These are phyloP conservation scores for Cremastobaeus sp. DNA, from an alignment of 2,888 invertebrate genomes.

Conservation along the genomic window DNA sequence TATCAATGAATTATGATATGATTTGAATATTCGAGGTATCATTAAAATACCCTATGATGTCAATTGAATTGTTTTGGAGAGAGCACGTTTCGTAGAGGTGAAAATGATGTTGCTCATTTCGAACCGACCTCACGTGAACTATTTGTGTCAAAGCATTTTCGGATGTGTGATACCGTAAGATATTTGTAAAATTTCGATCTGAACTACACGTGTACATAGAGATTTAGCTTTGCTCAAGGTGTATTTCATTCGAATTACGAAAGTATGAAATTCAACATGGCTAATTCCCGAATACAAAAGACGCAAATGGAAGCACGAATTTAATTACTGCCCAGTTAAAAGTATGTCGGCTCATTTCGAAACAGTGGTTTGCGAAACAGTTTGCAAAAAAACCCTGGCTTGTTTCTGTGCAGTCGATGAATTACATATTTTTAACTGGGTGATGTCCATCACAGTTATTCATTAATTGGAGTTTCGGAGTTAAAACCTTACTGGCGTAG, in stretches of 20 bases:
- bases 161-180: conserved; percentile 35
- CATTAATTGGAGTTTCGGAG: too few relatives aligned
- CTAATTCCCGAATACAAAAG: conserved; percentile 28
- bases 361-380: too few relatives aligned
- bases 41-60: too few relatives aligned
- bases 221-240: conserved; percentile 55
- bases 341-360: too few relatives aligned
- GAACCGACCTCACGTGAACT: not conserved
- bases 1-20: too few relatives aligned
- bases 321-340: conserved; percentile 15
- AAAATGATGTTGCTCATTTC: conserved; percentile 6
- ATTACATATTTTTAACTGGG: too few relatives aligned
- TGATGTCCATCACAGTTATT: too few relatives aligned
- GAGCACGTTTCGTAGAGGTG: not conserved
- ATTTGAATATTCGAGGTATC: too few relatives aligned
- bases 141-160: conserved; percentile 16
- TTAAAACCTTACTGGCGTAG: too few relatives aligned
- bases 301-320: conserved; percentile 36
- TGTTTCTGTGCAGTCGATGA: too few relatives aligned
- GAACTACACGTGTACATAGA: conserved; percentile 42
- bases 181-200: conserved; percentile 36
- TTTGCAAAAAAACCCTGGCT: too few relatives aligned
- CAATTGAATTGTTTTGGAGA: too few relatives aligned
- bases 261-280: conserved; percentile 35
- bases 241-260: conserved; percentile 46